Evolutionary conservation across 2,113 vertebrate species (phyloP), one percentile per base, ranked within the genome.

Genomic region (Apus apus): DNA sequence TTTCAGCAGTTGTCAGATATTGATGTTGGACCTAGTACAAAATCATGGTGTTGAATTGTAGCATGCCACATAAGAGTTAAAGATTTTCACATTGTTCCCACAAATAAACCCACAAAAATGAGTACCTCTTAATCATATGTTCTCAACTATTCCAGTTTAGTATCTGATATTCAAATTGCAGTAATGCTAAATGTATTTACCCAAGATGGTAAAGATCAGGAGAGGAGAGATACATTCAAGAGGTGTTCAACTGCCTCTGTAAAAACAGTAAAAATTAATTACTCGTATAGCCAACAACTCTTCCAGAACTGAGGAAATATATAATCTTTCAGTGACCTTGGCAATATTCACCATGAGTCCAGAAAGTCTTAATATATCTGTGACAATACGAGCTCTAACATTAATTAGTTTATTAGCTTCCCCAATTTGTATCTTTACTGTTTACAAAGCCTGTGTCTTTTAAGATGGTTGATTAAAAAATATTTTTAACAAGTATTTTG

Each of bases 391-490:
- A 83, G 50, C 67, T 62, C 60, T 72, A 76, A 20, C 2, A 2
- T 73, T 67, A 83, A 90, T 74, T 90, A 83, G 56, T 60, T 95
- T 93, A 91, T 94, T 90, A 91, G 27, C 15, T 43, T 93, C 64
- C 67, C 64, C 83, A 80, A 87, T 94, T 90, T 85, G 34, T 85
- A 65, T 66, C 61, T 86, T 91, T 92, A 80, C 29, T 67, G 78
- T 79, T 93, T 88, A 70, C 29, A 95, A 93, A 85, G 32, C 22
- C 62, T 60, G 11, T 62, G 50, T 72, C 65, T 94, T 91, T 90
- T 64, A 91, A 88, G 30, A 74, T 29, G 8, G 50, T 46, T 88
- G 75, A 88, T 93, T 92, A 77, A 93, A 76, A 89, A 90, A 54
- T 57, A 22, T 60, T 90, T 87, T 91, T 71, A 91, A 66, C 30